Base-by-base conservation (phyloP, 2,113 vertebrate genomes). In the Eupsittula cactorum region DNA sequence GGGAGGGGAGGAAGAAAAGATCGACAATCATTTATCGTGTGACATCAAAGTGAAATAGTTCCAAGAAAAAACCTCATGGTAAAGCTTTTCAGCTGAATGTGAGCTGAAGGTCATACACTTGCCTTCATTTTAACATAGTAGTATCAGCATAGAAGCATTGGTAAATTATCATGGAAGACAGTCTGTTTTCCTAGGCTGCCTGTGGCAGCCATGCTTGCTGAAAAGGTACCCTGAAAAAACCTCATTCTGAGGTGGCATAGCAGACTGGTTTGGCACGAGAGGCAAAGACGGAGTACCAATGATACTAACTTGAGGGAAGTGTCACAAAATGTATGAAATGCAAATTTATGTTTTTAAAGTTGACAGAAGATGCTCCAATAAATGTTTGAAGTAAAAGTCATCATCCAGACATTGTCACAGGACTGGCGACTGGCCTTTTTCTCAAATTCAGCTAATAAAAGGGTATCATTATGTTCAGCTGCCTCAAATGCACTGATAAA, bases 1-100 rank as follows among this genome's bases (percentile, higher is more conserved):
- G 41, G 92, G 92, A 94, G 60, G 64, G 86, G 42, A 93, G 39
- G 86, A 84, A 94, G 82, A 94, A 93, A 95, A 92, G 91, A 86
- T 78, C 0, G 16, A 29, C 49, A 6, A 2, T 88, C 37, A 49
- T 86, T 90, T 94, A 65, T 82, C 24, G 42, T 42, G 42, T 90
- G 92, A 88, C 85, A 74, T 65, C 10, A 10, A 88, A 77, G n/a
- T 83, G 37, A 50, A 88, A 93, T 70, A 65, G 9, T 77, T 97
- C 44, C 63, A 88, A 57, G 29, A 55, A 62, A 82, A 83, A 65
- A 60, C 59, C 42, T 20, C 59, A 28, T 33, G 39, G n/a, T 85
- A 25, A 80, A 92, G 55, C 71, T 80, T 90, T 70, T 44, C 63
- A 73, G 6, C 27, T 90, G 79, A 85, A 82, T 67, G 75, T 96